phyloP scores from a whole-genome alignment of 2,888 invertebrate species.

The Diarsia rubi region DNA sequence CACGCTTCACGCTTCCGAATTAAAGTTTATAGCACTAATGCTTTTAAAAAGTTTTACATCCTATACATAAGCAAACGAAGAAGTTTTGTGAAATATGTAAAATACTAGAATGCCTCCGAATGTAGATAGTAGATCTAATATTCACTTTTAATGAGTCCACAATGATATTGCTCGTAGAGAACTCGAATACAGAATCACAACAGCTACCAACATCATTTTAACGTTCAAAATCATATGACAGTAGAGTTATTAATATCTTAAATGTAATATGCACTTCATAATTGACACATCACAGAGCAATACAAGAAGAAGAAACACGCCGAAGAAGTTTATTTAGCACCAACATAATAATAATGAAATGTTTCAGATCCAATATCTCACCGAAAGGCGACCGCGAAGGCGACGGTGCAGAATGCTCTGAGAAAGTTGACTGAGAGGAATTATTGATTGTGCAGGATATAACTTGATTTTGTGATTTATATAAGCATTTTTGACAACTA shows the following conservation, averaged over 20 bases:
- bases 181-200: conserved; percentile 55
- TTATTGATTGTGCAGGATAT: conserved; percentile 78
- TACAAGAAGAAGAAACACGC: conserved; percentile 35
- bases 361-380: conserved; percentile 90
- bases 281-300: conserved; percentile 63
- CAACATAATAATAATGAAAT: conserved; percentile 66
- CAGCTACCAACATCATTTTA: conserved; percentile 64
- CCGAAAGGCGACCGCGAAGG: conserved; percentile 90
- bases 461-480: conserved; percentile 79
- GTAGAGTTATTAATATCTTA: conserved; percentile 63
- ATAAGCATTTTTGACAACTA: conserved; percentile 82
- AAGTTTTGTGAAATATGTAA: conserved; percentile 71
- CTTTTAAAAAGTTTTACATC: conserved; percentile 81
- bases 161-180: conserved; percentile 56
- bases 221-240: conserved; percentile 62
- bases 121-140: conserved; percentile 69
- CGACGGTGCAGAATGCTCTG: conserved; percentile 90
- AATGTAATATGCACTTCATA: conserved; percentile 65
- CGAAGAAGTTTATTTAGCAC: conserved; percentile 9
- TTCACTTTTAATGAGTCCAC: conserved; percentile 57
- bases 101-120: conserved; percentile 64
- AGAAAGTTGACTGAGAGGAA: conserved; percentile 89
- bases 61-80: conserved; percentile 74
- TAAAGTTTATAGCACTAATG: conserved; percentile 89
- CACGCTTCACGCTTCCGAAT: conserved; percentile 90